Evolutionary conservation across 1,140 invertebrate species (phyloP).

Genomic region (Lordiphosa clarofinis): DNA sequence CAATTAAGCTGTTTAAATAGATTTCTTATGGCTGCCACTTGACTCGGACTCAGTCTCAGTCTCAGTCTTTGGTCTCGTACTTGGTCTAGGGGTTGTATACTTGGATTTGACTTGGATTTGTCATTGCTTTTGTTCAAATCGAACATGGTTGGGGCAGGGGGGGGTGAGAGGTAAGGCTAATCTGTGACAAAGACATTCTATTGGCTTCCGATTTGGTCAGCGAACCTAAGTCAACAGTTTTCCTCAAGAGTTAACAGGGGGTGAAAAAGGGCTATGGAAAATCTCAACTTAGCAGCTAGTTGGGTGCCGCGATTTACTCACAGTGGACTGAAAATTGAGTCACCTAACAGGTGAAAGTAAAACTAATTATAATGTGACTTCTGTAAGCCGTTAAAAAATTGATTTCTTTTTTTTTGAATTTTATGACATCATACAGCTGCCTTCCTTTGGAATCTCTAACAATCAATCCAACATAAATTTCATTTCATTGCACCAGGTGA

Average conservation of each 20-base stretch:
- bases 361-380: conserved; percentile 34
- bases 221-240: conserved; percentile 36
- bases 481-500: conserved; percentile 42
- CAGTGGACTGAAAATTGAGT: too few relatives aligned
- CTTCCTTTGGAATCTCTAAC: conserved; percentile 28
- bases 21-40: conserved; percentile 59
- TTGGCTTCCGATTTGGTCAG: conserved; percentile 72
- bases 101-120: conserved; percentile 69
- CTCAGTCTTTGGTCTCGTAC: too few relatives aligned
- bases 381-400: too few relatives aligned
- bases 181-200: conserved; percentile 46
- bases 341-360: background rate
- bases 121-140: conserved; percentile 60
- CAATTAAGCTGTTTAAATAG: conserved; percentile 74
- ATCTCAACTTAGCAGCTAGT: too few relatives aligned
- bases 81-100: conserved; percentile 44
- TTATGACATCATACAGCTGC: conserved; percentile 35
- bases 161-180: conserved; percentile 49
- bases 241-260: background rate
- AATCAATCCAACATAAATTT: conserved; percentile 40
- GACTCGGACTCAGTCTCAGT: conserved; percentile 25
- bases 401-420: too few relatives aligned
- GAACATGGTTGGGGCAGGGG: conserved; percentile 49
- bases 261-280: too few relatives aligned
- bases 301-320: too few relatives aligned